Evolutionary conservation across 2,888 invertebrate genomes (phyloP).

Genomic region (Erebia aethiops): DNA sequence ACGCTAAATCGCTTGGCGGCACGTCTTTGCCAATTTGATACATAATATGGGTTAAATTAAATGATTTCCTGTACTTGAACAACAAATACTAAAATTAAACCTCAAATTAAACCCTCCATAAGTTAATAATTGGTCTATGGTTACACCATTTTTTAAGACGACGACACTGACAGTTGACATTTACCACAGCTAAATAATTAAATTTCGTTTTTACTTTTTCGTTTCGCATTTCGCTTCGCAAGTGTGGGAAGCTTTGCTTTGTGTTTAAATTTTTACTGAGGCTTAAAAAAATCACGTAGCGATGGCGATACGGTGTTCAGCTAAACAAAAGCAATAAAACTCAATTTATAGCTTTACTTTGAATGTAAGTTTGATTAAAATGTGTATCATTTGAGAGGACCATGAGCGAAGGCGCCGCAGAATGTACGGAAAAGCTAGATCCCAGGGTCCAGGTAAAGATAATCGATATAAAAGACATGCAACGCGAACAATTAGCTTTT

Average conservation of each 20-base stretch:
- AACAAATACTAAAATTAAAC: no score
- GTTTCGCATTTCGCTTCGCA: constrained; percentile 27
- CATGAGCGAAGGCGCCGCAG: constrained; percentile 84
- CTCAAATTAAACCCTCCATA: no score
- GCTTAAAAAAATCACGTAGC: constrained; percentile 43
- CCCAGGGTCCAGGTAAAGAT: constrained; percentile 89
- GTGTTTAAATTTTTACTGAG: constrained; percentile 35
- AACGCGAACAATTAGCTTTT: constrained; percentile 39
- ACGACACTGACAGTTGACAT: no score
- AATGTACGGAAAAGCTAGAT: constrained; percentile 88
- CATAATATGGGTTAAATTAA: no score
- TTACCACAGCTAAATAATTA: neutral
- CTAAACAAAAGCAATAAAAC: constrained; percentile 38
- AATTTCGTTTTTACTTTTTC: no score
- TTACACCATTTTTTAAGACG: no score
- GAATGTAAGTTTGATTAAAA: constrained; percentile 57
- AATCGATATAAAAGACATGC: constrained; percentile 64
- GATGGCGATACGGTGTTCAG: constrained; percentile 38
- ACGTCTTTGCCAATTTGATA: no score
- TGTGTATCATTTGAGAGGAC: constrained; percentile 63
- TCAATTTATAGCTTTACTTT: constrained; percentile 41
- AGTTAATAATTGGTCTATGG: no score
- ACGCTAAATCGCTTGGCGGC: no score
- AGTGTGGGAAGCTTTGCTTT: constrained; percentile 31
- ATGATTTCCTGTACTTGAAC: no score